Percentiles rank a stretch among this genome's conserved stretches.
Conservation (phyloP, 2,888 invertebrate species). For the Drosophila maculinotata region DNA sequence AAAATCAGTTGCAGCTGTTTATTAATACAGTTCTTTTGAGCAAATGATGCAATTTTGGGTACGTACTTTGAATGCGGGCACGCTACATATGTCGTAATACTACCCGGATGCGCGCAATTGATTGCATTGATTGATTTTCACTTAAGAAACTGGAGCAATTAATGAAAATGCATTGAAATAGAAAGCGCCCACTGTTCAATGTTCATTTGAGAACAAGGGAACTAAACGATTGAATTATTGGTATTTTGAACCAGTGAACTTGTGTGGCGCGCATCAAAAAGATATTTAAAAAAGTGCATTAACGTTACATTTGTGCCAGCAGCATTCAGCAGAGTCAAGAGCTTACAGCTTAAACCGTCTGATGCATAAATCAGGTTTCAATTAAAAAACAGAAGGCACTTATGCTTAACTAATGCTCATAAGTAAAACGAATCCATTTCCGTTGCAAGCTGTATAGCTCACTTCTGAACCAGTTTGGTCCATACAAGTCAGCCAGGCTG, state of each 20-base stretch:
- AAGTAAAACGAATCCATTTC: background rate
- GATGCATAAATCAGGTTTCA: too few relatives aligned
- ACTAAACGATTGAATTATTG: too few relatives aligned
- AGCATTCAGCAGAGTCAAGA: too few relatives aligned
- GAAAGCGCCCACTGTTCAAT: constrained; percentile 58
- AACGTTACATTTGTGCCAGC: too few relatives aligned
- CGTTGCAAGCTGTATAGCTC: background rate
- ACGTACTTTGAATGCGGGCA: constrained; percentile 51
- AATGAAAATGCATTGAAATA: constrained; percentile 70
- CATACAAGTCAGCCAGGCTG: background rate
- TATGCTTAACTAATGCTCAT: too few relatives aligned
- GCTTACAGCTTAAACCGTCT: too few relatives aligned
- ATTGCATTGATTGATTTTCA: constrained; percentile 71
- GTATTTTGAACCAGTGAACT: too few relatives aligned
- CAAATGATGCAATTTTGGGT: constrained; percentile 21
- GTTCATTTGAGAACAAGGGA: constrained; percentile 3
- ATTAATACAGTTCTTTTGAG: constrained; percentile 27
- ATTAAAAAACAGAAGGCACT: too few relatives aligned
- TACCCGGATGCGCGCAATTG: constrained; percentile 63
- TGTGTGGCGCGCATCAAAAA: too few relatives aligned
- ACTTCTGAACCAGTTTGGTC: constrained; percentile 5
- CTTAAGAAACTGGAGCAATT: constrained; percentile 71
- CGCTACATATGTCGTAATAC: constrained; percentile 56
- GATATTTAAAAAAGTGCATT: too few relatives aligned
- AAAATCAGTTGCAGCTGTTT: constrained; percentile 49